Evolutionary conservation across 2,888 invertebrate genomes (phyloP).

Genomic region (Meliscaeva auricollis): DNA sequence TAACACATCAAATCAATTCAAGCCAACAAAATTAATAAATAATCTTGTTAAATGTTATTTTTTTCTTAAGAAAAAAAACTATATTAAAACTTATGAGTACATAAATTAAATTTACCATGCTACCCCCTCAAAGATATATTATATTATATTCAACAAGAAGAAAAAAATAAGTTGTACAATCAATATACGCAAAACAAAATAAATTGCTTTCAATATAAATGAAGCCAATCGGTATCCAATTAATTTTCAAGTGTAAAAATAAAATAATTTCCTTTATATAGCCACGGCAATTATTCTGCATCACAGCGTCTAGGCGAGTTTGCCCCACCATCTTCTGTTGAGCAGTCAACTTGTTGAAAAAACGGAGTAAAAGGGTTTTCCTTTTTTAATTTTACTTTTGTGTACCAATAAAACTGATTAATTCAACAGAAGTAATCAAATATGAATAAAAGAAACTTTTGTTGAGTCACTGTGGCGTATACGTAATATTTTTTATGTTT

Average conservation of each 20-base stretch:
- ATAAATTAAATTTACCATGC: slow-evolving; percentile 32
- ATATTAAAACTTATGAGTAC: slow-evolving; percentile 1
- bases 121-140: slow-evolving; percentile 21
- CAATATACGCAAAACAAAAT: slow-evolving; percentile 20
- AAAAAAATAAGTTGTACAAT: too few species aligned
- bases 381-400: too few species aligned
- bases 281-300: slow-evolving; percentile 19
- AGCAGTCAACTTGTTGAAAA: background rate
- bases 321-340: background rate
- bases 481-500: slow-evolving; percentile 32
- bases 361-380: too few species aligned
- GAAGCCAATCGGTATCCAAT: slow-evolving; percentile 42
- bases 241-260: slow-evolving; percentile 32
- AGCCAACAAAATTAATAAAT: slow-evolving; percentile 27
- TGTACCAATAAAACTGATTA: too few species aligned
- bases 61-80: background rate
- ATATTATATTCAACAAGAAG: background rate
- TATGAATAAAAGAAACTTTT: background rate
- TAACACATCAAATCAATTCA: slow-evolving; percentile 12
- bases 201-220: slow-evolving; percentile 39
- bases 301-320: background rate
- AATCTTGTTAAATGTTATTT: slow-evolving; percentile 7
- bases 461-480: slow-evolving; percentile 34
- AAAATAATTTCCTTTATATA: slow-evolving; percentile 20
- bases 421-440: too few species aligned